Evolutionary conservation across 2,113 vertebrate genomes (phyloP), one percentile per base, ranked within the genome.

Genomic region (Apodemus sylvaticus): DNA sequence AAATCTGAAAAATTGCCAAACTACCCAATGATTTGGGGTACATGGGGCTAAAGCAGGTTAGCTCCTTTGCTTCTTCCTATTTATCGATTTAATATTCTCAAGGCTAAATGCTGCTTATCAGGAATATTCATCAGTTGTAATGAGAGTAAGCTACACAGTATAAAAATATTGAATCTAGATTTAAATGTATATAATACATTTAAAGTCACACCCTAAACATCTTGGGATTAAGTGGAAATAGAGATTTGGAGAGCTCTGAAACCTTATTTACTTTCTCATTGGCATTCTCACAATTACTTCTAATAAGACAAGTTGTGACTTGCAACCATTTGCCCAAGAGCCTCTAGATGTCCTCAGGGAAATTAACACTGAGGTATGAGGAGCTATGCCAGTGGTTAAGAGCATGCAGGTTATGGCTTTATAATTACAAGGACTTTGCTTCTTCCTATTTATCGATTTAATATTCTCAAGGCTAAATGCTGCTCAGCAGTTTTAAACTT

Each of bases 261-360:
- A 91, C 95, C 48, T 93, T 90, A 90, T 83, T 86, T 96, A 96
- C 4, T 97, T 53, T 96, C 62, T 95, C 83, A 93, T 83, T 97
- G 83, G 73, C 51, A 29, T 96, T 97, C 70, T 97, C 83, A 42
- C 96, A 97, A 3, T 96, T 97, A 83, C 22, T 26, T 97, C 95
- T 97, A 96, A 76, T 93, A 91, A 42, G 95, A 95, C 87, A 98
- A 93, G 97, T 96, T 53, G 42, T 91, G 94, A 97, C 97, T 98
- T 97, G 97, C 82, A 95, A 60, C 66, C 92, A 74, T 96, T 98
- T 97, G 91, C 95, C 89, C 90, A 97, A 58, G 71, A 97, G 86
- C 95, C 87, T 94, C 3, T 97, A 90, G 68, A n/a, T 95, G 66
- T 94, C 93, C 93, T 97, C 51, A 81, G 96, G 89, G 97, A 96